Percentiles rank a stretch among this genome's conserved stretches.
phyloP scores from a whole-genome alignment of 30 jellyfish, hydroid and myxozoan genomes.

The Pelagia noctiluca region DNA sequence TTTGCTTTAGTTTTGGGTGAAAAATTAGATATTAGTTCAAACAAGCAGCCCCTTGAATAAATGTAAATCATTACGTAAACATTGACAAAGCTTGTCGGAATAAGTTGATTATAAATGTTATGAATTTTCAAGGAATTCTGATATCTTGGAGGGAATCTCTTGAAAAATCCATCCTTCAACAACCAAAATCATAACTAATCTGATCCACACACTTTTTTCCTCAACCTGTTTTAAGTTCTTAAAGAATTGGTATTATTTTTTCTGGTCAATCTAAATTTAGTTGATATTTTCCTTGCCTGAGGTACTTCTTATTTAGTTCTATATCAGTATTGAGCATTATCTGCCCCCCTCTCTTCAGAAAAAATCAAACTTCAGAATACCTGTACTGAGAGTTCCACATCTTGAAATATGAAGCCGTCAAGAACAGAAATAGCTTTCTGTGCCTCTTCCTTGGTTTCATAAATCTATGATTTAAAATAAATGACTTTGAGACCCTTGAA shows the following conservation, averaged over 20 bases:
- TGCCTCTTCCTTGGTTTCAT: conserved; percentile 80
- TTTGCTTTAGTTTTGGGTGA: too few species aligned
- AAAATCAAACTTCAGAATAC: too few species aligned
- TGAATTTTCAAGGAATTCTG: too few species aligned
- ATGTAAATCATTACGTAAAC: background rate
- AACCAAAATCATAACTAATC: too few species aligned
- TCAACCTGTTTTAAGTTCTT: too few species aligned
- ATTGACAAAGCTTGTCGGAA: background rate
- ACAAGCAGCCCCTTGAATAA: background rate
- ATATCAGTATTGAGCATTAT: background rate
- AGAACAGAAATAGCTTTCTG: conserved; percentile 65
- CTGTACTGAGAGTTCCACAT: conserved; percentile 75
- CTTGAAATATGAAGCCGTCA: conserved; percentile 71
- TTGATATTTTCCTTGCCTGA: background rate
- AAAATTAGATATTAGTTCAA: background rate
- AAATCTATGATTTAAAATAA: conserved; percentile 59
- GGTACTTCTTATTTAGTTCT: background rate
- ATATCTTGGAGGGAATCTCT: too few species aligned
- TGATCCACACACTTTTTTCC: too few species aligned
- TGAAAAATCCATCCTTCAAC: too few species aligned
- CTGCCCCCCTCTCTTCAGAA: too few species aligned
- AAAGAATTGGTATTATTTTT: too few species aligned
- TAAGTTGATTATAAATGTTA: too few species aligned
- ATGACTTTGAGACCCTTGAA: too few species aligned
- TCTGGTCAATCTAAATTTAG: background rate